phyloP scores from a whole-genome alignment of 2,113 vertebrate genomes.

The Buteo buteo region DNA sequence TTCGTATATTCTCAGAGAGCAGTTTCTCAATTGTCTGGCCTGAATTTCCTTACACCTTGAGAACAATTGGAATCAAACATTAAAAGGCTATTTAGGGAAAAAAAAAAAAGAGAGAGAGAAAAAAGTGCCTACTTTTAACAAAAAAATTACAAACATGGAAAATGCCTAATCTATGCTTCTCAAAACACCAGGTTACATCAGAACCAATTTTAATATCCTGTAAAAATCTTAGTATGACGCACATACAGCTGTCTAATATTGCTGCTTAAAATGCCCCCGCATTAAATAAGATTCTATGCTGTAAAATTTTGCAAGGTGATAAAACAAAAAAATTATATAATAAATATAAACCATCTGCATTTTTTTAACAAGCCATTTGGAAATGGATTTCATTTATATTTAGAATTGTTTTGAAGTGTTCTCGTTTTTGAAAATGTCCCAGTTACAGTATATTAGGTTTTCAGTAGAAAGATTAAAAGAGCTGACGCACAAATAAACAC shows the following conservation, averaged over 20 bases:
- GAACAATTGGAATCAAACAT: conserved; percentile 41
- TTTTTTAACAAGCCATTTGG: conserved; percentile 74
- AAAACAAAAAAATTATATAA: conserved; percentile 79
- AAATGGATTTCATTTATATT: conserved; percentile 76
- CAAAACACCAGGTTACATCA: conserved; percentile 70
- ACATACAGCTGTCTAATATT: conserved; percentile 76
- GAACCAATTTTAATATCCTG: conserved; percentile 75
- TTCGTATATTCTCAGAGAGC: conserved; percentile 22
- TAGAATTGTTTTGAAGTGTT: conserved; percentile 76
- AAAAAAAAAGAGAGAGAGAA: no score
- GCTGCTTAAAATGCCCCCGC: conserved; percentile 69
- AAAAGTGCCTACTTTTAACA: background rate
- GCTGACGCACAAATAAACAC: conserved; percentile 48
- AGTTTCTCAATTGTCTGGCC: conserved; percentile 30
- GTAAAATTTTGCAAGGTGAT: conserved; percentile 79
- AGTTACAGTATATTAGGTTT: conserved; percentile 68
- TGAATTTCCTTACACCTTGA: conserved; percentile 49
- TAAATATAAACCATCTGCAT: conserved; percentile 79
- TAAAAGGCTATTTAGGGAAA: background rate
- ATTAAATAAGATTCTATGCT: conserved; percentile 77
- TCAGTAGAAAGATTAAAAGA: conserved; percentile 69
- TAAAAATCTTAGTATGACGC: conserved; percentile 66
- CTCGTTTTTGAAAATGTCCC: conserved; percentile 66
- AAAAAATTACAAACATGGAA: conserved; percentile 50
- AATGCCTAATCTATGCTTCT: conserved; percentile 61